Evolutionary conservation across 1,140 invertebrate genomes (phyloP).

Genomic region (Calephelis nemesis): DNA sequence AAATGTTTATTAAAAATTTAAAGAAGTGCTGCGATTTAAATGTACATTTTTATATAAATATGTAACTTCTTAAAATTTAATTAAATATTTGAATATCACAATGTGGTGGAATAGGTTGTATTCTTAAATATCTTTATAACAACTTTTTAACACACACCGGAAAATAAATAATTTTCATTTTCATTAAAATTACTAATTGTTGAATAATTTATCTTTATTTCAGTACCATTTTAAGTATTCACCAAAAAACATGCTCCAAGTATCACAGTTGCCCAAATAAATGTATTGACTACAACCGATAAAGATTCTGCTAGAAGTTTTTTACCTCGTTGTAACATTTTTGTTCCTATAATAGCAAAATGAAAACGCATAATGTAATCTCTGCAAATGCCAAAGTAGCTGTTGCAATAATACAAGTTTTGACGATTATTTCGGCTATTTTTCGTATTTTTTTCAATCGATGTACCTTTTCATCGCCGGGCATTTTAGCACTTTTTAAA

Average conservation of each 20-base stretch:
- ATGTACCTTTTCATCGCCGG: constrained; percentile 42
- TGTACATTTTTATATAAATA: no score
- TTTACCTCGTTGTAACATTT: constrained; percentile 41
- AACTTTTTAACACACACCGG: no score
- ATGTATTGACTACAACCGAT: constrained; percentile 36
- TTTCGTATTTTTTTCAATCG: constrained; percentile 43
- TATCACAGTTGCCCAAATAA: constrained; percentile 44
- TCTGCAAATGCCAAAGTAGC: constrained; percentile 29
- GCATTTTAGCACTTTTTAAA: constrained; percentile 39
- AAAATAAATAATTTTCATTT: no score
- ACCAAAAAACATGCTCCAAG: constrained; percentile 45
- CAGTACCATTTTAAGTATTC: constrained; percentile 17
- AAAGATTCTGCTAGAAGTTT: constrained; percentile 34
- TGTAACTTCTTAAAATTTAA: no score
- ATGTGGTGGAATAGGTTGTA: no score
- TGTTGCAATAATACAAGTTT: constrained; percentile 48
- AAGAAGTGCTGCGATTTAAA: no score
- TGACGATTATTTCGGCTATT: constrained; percentile 47
- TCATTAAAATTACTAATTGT: neutral
- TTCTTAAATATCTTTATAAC: no score
- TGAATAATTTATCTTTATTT: neutral
- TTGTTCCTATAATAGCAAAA: constrained; percentile 14
- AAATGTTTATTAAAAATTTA: no score
- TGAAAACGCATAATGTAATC: neutral
- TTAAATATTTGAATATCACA: no score